Evolutionary conservation across 2,888 invertebrate species (phyloP).

Genomic region (Leptothorax acervorum): DNA sequence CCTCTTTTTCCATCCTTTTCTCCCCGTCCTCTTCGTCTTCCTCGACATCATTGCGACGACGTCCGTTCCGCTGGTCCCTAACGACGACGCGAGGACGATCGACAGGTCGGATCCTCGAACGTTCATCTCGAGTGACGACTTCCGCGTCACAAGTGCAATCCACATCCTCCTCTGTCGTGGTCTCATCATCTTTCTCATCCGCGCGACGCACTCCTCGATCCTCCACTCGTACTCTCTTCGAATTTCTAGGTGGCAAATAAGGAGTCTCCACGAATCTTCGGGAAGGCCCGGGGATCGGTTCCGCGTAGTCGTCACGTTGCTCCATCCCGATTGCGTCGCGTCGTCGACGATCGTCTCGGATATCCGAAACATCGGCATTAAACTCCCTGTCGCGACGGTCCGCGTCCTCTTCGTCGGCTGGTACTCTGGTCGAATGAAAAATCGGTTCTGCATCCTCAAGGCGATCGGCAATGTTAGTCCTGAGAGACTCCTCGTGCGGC

Average conservation of each 20-base stretch:
- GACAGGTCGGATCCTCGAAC: background rate
- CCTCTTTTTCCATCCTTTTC: background rate
- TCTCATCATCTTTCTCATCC: conserved; percentile 21
- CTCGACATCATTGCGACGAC: background rate
- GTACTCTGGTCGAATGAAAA: conserved; percentile 22
- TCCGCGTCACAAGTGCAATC: conserved; percentile 19
- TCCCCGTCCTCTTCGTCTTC: background rate
- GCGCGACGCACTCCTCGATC: background rate
- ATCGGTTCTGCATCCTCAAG: background rate
- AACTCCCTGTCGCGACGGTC: background rate
- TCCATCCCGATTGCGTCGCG: background rate
- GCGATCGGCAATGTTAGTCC: background rate
- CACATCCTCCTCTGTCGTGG: background rate
- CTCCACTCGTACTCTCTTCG: background rate
- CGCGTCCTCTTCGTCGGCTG: background rate
- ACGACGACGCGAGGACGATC: background rate
- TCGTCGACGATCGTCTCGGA: background rate
- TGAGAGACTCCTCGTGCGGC: no score
- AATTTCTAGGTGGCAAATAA: background rate
- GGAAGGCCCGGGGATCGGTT: conserved; percentile 19
- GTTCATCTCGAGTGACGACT: background rate
- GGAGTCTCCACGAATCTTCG: background rate
- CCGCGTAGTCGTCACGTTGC: background rate
- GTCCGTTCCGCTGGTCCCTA: background rate
- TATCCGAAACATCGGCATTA: background rate